phyloP scores from a whole-genome alignment of 2,797 vertebrate species.

The Peromyscus attwateri region DNA sequence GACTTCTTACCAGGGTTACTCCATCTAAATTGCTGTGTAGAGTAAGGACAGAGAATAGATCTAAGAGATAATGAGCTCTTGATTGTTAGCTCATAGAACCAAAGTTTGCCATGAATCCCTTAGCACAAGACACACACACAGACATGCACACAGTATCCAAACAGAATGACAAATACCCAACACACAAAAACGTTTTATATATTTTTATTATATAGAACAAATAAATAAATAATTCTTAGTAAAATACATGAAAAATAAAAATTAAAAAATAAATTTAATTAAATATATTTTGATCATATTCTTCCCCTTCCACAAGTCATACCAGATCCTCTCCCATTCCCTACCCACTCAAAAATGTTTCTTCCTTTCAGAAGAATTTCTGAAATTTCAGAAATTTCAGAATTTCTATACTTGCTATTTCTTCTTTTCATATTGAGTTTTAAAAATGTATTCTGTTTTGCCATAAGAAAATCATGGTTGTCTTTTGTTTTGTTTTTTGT shows the following conservation, averaged over 20 bases:
- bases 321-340: neutral
- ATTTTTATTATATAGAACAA: neutral
- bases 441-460: constrained; percentile 27
- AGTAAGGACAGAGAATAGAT: neutral
- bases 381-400: no score
- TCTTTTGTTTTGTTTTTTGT: neutral
- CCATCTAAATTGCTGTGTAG: neutral
- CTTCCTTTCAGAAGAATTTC: constrained; percentile 34
- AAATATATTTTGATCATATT: neutral
- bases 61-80: constrained; percentile 9
- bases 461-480: neutral
- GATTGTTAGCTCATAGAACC: neutral
- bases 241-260: no score
- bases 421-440: neutral
- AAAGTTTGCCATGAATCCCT: neutral
- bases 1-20: neutral
- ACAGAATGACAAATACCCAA: constrained; percentile 9
- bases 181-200: neutral
- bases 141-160: neutral
- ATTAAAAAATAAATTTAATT: neutral
- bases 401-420: constrained; percentile 5
- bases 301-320: neutral
- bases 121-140: neutral
- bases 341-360: neutral
- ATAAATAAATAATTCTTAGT: neutral